A percentile compares a stretch with the other conserved stretches of the same genome.
Conservation (phyloP, 2,113 vertebrate genomes). For the Leptosomus discolor region DNA sequence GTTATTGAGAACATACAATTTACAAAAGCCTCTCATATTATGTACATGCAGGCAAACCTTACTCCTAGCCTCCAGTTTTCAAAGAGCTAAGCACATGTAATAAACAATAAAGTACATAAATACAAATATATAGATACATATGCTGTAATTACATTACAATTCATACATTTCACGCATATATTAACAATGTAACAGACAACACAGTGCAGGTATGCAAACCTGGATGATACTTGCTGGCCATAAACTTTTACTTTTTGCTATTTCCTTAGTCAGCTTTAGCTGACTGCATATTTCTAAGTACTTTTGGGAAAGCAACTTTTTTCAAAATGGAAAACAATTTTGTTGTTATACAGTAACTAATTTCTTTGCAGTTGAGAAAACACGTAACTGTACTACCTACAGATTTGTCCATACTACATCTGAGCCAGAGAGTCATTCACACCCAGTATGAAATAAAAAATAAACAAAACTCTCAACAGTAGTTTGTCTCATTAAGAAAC, state of each 20-base stretch:
- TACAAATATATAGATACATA: accelerated
- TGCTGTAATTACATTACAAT: neutral
- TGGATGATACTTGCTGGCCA: accelerated
- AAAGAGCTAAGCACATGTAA: neutral
- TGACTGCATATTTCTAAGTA: neutral
- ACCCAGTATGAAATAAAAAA: neutral
- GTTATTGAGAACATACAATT: neutral
- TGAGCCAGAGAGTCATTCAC: neutral
- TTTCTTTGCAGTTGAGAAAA: neutral
- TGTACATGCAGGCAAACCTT: neutral
- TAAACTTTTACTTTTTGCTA: neutral
- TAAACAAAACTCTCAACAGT: neutral
- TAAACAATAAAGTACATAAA: neutral
- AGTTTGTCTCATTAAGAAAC: neutral
- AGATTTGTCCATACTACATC: neutral
- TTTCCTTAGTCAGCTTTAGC: neutral
- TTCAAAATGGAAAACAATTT: neutral
- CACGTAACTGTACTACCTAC: neutral
- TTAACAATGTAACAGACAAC: accelerated
- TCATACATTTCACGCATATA: neutral
- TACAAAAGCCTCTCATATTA: neutral
- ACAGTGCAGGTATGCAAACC: neutral
- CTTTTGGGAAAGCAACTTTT: neutral
- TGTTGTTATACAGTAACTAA: neutral
- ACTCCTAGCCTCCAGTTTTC: neutral